These are phyloP conservation scores for Scaptodrosophila latifasciaeformis DNA, from an alignment of 2,888 invertebrate genomes.

Conservation along the genomic window DNA sequence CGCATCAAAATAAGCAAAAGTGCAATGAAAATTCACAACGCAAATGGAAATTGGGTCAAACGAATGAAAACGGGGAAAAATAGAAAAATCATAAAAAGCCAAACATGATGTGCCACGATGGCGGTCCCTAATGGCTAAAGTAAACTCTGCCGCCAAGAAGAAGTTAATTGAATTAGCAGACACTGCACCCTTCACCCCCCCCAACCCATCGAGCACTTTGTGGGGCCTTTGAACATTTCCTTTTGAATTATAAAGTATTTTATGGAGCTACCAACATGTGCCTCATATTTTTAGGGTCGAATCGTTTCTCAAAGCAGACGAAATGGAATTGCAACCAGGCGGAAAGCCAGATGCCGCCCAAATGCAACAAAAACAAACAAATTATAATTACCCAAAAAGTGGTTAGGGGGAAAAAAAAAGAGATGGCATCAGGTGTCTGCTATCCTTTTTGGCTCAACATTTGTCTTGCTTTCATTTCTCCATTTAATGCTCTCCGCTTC, in stretches of 20 bases:
- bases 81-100: slow-evolving; percentile 33
- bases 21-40: slow-evolving; percentile 24
- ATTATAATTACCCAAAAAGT: background rate
- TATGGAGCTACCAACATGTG: slow-evolving; percentile 27
- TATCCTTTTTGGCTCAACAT: no score
- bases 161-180: slow-evolving; percentile 59
- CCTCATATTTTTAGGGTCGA: background rate
- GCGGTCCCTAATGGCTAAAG: slow-evolving; percentile 37
- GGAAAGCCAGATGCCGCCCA: slow-evolving; percentile 50
- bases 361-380: slow-evolving; percentile 16
- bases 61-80: slow-evolving; percentile 33
- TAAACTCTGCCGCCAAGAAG: slow-evolving; percentile 29
- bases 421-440: slow-evolving; percentile 40
- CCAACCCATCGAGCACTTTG: slow-evolving; percentile 24
- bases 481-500: no score
- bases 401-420: background rate
- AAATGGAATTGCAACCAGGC: background rate
- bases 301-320: no score
- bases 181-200: background rate
- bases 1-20: slow-evolving; percentile 20
- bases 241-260: slow-evolving; percentile 62
- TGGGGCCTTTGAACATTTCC: slow-evolving; percentile 60
- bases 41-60: slow-evolving; percentile 46
- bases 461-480: no score
- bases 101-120: slow-evolving; percentile 32